Base-by-base conservation (phyloP, 2,113 vertebrate genomes). In the Tonatia bakeri region DNA sequence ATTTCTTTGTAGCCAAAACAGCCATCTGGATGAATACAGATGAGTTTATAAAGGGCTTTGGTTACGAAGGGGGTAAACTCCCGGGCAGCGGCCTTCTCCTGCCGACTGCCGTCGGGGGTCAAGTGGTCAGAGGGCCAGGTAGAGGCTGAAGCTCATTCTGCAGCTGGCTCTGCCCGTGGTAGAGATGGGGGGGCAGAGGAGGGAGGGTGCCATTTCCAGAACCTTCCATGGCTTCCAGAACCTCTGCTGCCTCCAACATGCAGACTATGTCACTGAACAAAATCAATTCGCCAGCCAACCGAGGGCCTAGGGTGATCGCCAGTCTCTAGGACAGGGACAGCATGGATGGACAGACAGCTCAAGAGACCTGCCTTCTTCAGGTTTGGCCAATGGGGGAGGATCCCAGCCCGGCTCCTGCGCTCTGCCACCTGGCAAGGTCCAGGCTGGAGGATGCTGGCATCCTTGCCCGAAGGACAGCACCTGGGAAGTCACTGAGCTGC, bases 21-120 rank as follows among this genome's bases (percentile, higher is more conserved):
- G 84, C 87, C 1, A 1, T 93, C 97, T 98, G 97, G 97, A 96
- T 95, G 93, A 97, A 97, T 96, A 97, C 96, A 97, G 96, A 97
- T 96, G 67, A 96, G 94, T 36, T 15, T 47, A 47, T 61, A 28
- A 59, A 64, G 77, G 77, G 69, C 56, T 85, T 14, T 84, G 22
- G 76, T 72, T 59, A 38, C 70, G 67, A 33, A 33, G 0, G 1
- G 69, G 83, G 61, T 16, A n/a, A 50, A 24, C 45, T 77, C 26
- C 0, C 0, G 0, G 64, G 80, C 75, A 80, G 84, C 33, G 43
- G 73, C 94, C 76, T 65, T 40, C 81, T 61, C 5, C 1, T 22
- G 19, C 26, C 36, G 22, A 13, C 47, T 0, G 1, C 38, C 31
- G 56, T 45, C 50, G 7, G 64, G 45, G 61, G 54, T 64, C 9